phyloP scores from a whole-genome alignment of 2,888 invertebrate species.

The Noctuana brunneofusca region DNA sequence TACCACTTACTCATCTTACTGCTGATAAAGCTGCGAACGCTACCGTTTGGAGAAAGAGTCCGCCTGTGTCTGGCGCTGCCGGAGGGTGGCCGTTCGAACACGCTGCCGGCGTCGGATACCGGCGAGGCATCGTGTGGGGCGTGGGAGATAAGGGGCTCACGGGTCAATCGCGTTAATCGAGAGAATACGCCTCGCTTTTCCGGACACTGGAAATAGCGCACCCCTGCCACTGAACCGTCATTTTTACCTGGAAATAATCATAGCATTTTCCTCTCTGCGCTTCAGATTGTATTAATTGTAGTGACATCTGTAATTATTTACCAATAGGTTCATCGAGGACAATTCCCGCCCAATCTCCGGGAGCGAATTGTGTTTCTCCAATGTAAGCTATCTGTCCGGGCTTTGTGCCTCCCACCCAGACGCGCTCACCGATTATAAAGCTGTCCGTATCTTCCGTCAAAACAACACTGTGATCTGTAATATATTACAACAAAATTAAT shows the following conservation, averaged over 20 bases:
- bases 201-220: conserved; percentile 96
- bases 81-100: conserved; percentile 74
- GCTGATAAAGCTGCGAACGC: conserved; percentile 77
- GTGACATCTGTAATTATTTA: conserved; percentile 60
- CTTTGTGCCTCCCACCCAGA: conserved; percentile 96
- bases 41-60: conserved; percentile 76
- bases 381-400: conserved; percentile 96
- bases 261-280: conserved; percentile 3
- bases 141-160: conserved; percentile 85
- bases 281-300: background rate
- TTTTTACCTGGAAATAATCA: conserved; percentile 90
- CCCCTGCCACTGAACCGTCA: conserved; percentile 96
- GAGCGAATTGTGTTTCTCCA: conserved; percentile 97
- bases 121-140: conserved; percentile 74
- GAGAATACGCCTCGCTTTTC: conserved; percentile 97
- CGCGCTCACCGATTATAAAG: conserved; percentile 96
- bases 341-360: conserved; percentile 99
- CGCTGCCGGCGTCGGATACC: conserved; percentile 75
- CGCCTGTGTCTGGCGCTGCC: conserved; percentile 71
- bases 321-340: conserved; percentile 97
- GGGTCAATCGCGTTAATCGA: conserved; percentile 91
- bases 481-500: conserved; percentile 21
- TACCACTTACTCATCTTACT: conserved; percentile 77
- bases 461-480: conserved; percentile 91
- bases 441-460: conserved; percentile 95